Evolutionary conservation across 2,113 vertebrate genomes (phyloP), one percentile per base, ranked within the genome.

Genomic region (Strix uralensis): DNA sequence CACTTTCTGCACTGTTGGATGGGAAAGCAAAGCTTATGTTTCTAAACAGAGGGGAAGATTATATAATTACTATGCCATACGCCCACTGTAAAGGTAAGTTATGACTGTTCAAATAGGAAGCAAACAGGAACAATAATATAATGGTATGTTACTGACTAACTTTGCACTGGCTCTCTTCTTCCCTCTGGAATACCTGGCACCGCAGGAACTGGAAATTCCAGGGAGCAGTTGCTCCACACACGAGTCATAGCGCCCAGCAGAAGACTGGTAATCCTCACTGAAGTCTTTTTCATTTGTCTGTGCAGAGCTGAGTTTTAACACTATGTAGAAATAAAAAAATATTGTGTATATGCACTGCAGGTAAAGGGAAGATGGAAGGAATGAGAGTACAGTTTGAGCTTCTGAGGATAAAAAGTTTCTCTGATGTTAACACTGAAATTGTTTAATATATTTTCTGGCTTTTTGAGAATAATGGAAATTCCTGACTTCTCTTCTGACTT

Each of bases 1-100:
- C 99, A 4, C 97, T 99, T 88, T 99, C 99, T 8, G 99, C 99
- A 0, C 98, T 99, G 92, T 97, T 99, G 95, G 99, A 99, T 19
- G 99, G 99, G 58, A 99, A 98, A 97, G 99, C 99, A 73, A 98
- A 98, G 19, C 98, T 99, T 67, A 96, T 97, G 34, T 99, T 99
- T 94, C 97, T 99, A 66, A 98, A 81, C 94, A 98, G 98, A 34
- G 98, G 98, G 1, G 99, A 99, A 94, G 99, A 99, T 22, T 99
- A 99, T 82, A 89, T 98, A 82, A 99, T 99, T 96, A 99, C 99
- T 40, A 99, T 99, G 99, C 99, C 99, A 32, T 99, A 99, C 0
- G 99, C 99, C 67, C 99, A 99, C 97, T 99, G 99, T 96, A 99
- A 99, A 99, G 99, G 99, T 99, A 97, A 96, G 84, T 44, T 20